phyloP scores from a whole-genome alignment of 2,797 vertebrate species.

The Myripristis jacobus region DNA sequence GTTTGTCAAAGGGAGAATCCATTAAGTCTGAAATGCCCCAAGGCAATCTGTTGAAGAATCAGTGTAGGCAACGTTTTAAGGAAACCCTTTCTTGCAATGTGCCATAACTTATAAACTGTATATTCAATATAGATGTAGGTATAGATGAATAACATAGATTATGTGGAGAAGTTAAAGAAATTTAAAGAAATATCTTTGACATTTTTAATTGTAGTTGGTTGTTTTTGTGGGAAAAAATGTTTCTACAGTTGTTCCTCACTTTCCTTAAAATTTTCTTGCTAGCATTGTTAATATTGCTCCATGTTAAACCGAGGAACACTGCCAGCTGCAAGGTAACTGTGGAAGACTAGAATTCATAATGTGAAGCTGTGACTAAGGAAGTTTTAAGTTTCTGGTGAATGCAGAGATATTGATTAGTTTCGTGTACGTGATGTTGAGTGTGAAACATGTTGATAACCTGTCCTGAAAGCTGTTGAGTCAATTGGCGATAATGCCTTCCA shows the following conservation, averaged over 20 bases:
- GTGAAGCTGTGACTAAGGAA: neutral
- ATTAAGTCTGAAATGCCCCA: neutral
- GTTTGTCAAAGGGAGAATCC: neutral
- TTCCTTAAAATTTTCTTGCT: neutral
- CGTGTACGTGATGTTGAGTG: neutral
- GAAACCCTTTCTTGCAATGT: slow-evolving; percentile 43
- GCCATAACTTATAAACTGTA: slow-evolving; percentile 61
- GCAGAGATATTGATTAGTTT: neutral
- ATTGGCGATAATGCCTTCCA: slow-evolving; percentile 32
- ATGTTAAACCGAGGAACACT: neutral
- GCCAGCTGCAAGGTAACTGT: too few relatives aligned
- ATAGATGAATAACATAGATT: slow-evolving; percentile 9
- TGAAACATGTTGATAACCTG: neutral
- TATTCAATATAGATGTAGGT: slow-evolving; percentile 30
- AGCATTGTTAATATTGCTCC: neutral
- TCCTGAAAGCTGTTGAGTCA: slow-evolving; percentile 5
- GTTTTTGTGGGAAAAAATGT: slow-evolving; percentile 2
- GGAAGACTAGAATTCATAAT: neutral
- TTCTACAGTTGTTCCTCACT: neutral
- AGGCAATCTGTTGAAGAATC: neutral
- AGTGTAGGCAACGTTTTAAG: neutral
- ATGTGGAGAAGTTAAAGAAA: neutral
- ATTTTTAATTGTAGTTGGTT: neutral
- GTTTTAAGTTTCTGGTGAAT: neutral
- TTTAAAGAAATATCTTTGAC: neutral